phyloP scores from a whole-genome alignment of 1,140 invertebrate species.

The Whitmania pigra region DNA sequence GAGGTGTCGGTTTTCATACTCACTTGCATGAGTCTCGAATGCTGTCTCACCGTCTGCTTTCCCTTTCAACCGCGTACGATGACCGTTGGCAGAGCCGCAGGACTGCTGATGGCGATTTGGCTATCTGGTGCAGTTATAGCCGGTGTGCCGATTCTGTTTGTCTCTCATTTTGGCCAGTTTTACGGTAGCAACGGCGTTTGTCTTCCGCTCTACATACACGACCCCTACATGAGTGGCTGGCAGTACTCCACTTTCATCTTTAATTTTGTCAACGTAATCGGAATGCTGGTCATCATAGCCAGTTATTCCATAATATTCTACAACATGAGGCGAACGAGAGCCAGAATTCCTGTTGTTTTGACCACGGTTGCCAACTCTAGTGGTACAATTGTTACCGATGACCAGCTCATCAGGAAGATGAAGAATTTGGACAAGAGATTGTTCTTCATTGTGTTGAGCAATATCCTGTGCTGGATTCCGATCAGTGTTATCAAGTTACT shows the following conservation, averaged over 20 bases:
- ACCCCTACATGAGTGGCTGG: slow-evolving; percentile 37
- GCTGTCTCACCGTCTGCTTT: slow-evolving; percentile 54
- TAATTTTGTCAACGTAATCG: slow-evolving; percentile 38
- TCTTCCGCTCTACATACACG: slow-evolving; percentile 39
- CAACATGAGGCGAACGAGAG: slow-evolving; percentile 51
- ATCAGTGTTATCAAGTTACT: slow-evolving; percentile 57
- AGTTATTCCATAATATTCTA: slow-evolving; percentile 48
- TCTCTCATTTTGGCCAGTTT: slow-evolving; percentile 45
- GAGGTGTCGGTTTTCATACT: slow-evolving; percentile 58
- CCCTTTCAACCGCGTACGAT: slow-evolving; percentile 42
- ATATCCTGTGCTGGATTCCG: slow-evolving; percentile 62
- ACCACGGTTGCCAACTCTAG: slow-evolving; percentile 24
- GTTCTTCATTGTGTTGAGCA: slow-evolving; percentile 61
- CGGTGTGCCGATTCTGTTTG: slow-evolving; percentile 52
- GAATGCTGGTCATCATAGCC: slow-evolving; percentile 41
- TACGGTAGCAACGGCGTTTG: slow-evolving; percentile 41
- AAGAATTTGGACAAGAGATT: slow-evolving; percentile 51
- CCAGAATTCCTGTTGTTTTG: slow-evolving; percentile 49
- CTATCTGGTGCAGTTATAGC: slow-evolving; percentile 8
- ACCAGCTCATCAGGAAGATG: background rate
- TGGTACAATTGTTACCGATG: background rate
- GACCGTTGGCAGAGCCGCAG: background rate
- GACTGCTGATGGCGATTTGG: slow-evolving; percentile 13
- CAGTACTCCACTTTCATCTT: slow-evolving; percentile 41
- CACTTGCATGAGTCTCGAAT: slow-evolving; percentile 61